These are phyloP conservation scores for Gymnodraco acuticeps DNA, from an alignment of 2,797 vertebrate species.

Conservation along the genomic window DNA sequence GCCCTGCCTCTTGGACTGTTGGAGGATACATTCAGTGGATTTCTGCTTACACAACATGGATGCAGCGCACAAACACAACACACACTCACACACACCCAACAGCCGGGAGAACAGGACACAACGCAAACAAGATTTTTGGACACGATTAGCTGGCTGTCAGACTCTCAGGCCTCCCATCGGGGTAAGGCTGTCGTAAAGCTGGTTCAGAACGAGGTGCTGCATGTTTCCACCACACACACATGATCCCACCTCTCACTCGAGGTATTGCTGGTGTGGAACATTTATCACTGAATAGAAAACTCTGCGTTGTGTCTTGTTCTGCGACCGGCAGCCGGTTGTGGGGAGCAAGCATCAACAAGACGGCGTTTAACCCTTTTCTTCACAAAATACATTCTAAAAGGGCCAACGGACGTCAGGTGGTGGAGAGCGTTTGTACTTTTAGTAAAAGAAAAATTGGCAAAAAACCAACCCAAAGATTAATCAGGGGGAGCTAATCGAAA, in stretches of 20 bases:
- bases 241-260: constrained; percentile 15
- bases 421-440: constrained; percentile 73
- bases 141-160: not conserved
- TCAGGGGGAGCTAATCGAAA: constrained; percentile 77
- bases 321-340: constrained; percentile 46
- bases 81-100: constrained; percentile 36
- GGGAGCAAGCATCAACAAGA: constrained; percentile 61
- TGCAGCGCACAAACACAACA: constrained; percentile 73
- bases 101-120: constrained; percentile 42
- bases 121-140: not conserved
- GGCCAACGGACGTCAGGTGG: constrained; percentile 69
- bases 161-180: not conserved
- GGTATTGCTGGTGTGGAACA: constrained; percentile 38
- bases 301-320: constrained; percentile 14
- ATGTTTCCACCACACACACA: constrained; percentile 22
- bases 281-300: not conserved
- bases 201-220: constrained; percentile 2
- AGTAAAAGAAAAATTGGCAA: constrained; percentile 55
- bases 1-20: constrained; percentile 90
- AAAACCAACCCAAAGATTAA: constrained; percentile 31
- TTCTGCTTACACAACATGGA: constrained; percentile 73
- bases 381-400: constrained; percentile 87
- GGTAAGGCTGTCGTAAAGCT: constrained; percentile 5
- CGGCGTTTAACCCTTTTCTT: constrained; percentile 76
- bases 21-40: constrained; percentile 94